These are phyloP conservation scores for Allygus modestus DNA, from an alignment of 2,888 invertebrate genomes.

Conservation along the genomic window DNA sequence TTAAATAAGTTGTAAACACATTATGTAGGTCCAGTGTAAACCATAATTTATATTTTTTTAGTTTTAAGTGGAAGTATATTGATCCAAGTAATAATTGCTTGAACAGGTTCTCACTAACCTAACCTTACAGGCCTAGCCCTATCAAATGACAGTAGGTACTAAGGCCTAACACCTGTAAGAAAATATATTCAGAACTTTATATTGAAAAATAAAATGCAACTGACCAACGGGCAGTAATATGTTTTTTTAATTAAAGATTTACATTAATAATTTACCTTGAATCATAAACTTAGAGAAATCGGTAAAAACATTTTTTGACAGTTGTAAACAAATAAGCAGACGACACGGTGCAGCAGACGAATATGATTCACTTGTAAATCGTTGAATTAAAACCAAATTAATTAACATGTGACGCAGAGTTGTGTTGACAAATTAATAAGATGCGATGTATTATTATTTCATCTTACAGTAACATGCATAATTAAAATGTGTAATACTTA, in stretches of 20 bases:
- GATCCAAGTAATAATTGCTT: too few relatives aligned
- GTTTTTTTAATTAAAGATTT: background rate
- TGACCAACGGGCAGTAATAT: background rate
- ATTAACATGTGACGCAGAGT: background rate
- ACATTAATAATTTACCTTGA: background rate
- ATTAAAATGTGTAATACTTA: slow-evolving; percentile 34
- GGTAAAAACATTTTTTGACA: slow-evolving; percentile 42
- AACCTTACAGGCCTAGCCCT: background rate
- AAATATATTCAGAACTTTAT: background rate
- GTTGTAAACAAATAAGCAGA: slow-evolving; percentile 64
- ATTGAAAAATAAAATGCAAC: background rate
- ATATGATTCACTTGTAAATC: slow-evolving; percentile 27
- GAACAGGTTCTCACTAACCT: too few relatives aligned
- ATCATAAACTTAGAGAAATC: background rate
- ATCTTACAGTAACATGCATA: background rate
- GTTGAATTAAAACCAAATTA: background rate
- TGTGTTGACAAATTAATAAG: background rate
- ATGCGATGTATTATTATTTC: background rate
- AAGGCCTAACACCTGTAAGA: background rate
- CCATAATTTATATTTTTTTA: too few relatives aligned
- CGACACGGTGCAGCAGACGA: slow-evolving; percentile 54
- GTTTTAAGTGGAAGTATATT: too few relatives aligned
- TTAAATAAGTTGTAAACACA: too few relatives aligned
- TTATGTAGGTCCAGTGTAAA: too few relatives aligned
- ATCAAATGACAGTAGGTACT: background rate